These are phyloP conservation scores for Dufourea novaeangliae DNA, from an alignment of 1,140 invertebrate genomes.

Conservation along the genomic window DNA sequence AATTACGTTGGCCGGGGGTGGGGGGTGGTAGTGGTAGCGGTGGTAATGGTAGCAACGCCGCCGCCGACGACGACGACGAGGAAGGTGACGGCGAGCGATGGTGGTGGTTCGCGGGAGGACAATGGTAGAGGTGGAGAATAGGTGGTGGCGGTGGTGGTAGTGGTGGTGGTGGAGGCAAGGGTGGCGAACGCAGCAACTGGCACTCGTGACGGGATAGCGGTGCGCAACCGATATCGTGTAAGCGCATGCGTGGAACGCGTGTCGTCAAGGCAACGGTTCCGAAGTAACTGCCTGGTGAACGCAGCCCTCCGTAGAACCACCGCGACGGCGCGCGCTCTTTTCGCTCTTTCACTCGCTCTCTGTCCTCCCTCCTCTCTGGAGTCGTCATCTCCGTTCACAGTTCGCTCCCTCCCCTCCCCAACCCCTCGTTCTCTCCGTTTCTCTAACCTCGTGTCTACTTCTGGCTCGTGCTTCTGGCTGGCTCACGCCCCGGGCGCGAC, in stretches of 20 bases:
- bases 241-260: conserved; percentile 78
- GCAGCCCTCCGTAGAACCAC: conserved; percentile 72
- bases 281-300: conserved; percentile 78
- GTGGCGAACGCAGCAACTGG: conserved; percentile 62
- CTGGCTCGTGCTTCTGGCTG: conserved; percentile 50
- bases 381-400: background rate
- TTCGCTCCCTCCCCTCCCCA: background rate
- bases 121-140: conserved; percentile 20
- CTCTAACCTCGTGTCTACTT: conserved; percentile 38
- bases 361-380: conserved; percentile 37
- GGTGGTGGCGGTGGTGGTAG: conserved; percentile 33
- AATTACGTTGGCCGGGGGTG: background rate
- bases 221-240: conserved; percentile 62
- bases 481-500: conserved; percentile 78
- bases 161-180: conserved; percentile 44
- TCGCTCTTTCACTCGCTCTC: conserved; percentile 36
- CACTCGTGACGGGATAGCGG: conserved; percentile 62
- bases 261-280: conserved; percentile 81
- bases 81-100: conserved; percentile 19
- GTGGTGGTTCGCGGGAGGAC: background rate
- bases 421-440: conserved; percentile 10
- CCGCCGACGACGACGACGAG: background rate
- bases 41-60: background rate
- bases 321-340: conserved; percentile 59
- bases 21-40: conserved; percentile 8